These are phyloP conservation scores for Epinephelus malabaricus DNA, from an alignment of 2,797 vertebrate genomes.

Conservation along the genomic window DNA sequence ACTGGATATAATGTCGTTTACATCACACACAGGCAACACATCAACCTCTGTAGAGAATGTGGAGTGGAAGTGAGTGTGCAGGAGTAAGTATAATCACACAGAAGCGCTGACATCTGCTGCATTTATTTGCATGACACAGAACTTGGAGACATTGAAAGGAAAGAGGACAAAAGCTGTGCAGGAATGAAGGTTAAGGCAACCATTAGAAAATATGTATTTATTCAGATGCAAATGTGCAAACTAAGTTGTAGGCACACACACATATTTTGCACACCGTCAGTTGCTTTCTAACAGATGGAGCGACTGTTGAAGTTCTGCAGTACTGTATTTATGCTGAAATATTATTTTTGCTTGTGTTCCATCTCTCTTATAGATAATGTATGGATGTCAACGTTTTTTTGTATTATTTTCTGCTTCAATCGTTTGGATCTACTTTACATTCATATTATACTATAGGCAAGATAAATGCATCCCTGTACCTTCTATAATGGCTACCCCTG, in stretches of 20 bases:
- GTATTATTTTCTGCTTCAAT: not conserved
- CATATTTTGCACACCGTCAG: conserved; percentile 13
- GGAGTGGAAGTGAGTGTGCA: not conserved
- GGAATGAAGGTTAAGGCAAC: conserved; percentile 12
- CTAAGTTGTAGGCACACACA: not conserved
- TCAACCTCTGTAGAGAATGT: conserved; percentile 15
- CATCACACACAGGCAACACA: conserved; percentile 34
- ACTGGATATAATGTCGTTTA: conserved; percentile 23
- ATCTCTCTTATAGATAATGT: not conserved
- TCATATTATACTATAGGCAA: not conserved
- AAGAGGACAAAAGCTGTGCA: not conserved
- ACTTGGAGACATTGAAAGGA: conserved; percentile 22
- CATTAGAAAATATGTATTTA: conserved; percentile 24
- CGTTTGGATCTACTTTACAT: conserved; percentile 6
- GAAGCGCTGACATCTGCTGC: conserved; percentile 9
- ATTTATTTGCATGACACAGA: conserved; percentile 33
- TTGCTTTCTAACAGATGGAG: conserved; percentile 11
- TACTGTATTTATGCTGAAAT: not conserved
- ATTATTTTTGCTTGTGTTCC: not conserved
- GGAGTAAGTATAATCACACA: conserved; percentile 13
- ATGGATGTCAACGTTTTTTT: conserved; percentile 14
- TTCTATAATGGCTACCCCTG: conserved; percentile 10
- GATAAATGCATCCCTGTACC: not conserved
- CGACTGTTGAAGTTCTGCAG: not conserved
- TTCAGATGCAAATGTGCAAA: conserved; percentile 15